Base-by-base conservation (phyloP, 2,113 vertebrate genomes). In the Cochlearius cochlearius region DNA sequence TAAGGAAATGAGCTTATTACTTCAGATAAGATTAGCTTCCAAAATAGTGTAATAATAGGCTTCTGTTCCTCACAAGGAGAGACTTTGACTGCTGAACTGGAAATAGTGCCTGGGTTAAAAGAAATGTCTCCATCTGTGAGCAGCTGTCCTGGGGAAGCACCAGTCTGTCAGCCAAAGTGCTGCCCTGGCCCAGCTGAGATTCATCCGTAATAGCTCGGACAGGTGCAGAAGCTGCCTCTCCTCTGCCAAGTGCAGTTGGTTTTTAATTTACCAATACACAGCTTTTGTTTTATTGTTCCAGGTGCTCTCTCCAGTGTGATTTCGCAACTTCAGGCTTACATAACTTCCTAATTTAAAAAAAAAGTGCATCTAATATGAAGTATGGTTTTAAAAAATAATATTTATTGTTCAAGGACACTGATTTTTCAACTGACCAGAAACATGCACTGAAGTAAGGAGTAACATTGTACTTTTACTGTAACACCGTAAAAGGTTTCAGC, bases 121-220 rank as follows among this genome's bases (percentile, higher is more conserved):
- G 74, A 59, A 90, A 32, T 16, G 32, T 62, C 64, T 71, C 76
- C 9, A 1, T 74, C 50, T 21, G 60, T 5, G 55, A 86, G 92
- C 96, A 97, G 96, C 96, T 97, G 91, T 95, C 95, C 92, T 45
- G 17, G 79, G 79, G 81, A 32, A 27, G 92, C 91, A 38, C 9
- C 76, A 69, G 86, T 81, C 95, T 87, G 87, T 89, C 72, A 85
- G 76, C 32, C 85, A 7, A 3, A 30, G 8, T 7, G 47, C 72
- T 86, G 94, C 86, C 34, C 56, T 4, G 32, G 62, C n/a, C 64
- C 49, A 43, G 43, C 77, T n/a, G 83, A 90, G 73, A 26, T 79
- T 80, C 86, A 45, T 21, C 90, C 92, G 68, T 10, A 47, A 4
- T 12, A 9, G 45, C 80, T 50, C 34, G 36, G 17, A 18, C 95